A percentile compares a stretch with the other conserved stretches of the same genome.
phyloP scores from a whole-genome alignment of 2,888 invertebrate species.

The Melinopterus prodromus region DNA sequence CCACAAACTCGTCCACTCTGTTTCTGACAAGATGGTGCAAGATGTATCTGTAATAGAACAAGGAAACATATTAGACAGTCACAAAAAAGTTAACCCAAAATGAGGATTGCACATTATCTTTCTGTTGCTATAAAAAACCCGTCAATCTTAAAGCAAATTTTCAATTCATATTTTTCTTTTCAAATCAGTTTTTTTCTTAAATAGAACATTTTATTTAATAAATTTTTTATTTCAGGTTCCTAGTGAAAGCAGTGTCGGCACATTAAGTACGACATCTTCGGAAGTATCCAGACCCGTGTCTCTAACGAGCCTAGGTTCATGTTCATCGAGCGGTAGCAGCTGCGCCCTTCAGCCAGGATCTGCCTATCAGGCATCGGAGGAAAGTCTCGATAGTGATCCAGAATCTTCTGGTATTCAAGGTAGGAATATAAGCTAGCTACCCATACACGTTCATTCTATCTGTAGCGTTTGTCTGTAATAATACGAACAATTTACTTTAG shows the following conservation, averaged over 20 bases:
- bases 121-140: too few relatives aligned
- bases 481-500: too few relatives aligned
- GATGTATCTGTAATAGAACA: too few relatives aligned
- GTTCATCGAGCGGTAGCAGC: constrained; percentile 71
- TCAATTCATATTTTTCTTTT: too few relatives aligned
- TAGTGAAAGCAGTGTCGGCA: constrained; percentile 60
- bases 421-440: constrained; percentile 41
- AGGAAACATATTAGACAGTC: too few relatives aligned
- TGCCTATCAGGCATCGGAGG: constrained; percentile 87
- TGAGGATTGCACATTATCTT: too few relatives aligned
- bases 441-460: not conserved
- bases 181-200: constrained; percentile 6
- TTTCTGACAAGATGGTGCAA: too few relatives aligned
- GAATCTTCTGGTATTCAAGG: constrained; percentile 65
- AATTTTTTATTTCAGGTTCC: constrained; percentile 53
- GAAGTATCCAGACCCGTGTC: constrained; percentile 75
- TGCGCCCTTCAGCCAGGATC: constrained; percentile 73
- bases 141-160: too few relatives aligned
- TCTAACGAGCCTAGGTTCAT: constrained; percentile 80
- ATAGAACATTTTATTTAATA: constrained; percentile 7
- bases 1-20: too few relatives aligned
- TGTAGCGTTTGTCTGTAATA: too few relatives aligned
- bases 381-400: constrained; percentile 82
- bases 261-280: constrained; percentile 64
- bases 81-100: too few relatives aligned